Evolutionary conservation across 1,140 invertebrate species (phyloP), one percentile per base, ranked within the genome.

Genomic region (Ceratina calcarata): DNA sequence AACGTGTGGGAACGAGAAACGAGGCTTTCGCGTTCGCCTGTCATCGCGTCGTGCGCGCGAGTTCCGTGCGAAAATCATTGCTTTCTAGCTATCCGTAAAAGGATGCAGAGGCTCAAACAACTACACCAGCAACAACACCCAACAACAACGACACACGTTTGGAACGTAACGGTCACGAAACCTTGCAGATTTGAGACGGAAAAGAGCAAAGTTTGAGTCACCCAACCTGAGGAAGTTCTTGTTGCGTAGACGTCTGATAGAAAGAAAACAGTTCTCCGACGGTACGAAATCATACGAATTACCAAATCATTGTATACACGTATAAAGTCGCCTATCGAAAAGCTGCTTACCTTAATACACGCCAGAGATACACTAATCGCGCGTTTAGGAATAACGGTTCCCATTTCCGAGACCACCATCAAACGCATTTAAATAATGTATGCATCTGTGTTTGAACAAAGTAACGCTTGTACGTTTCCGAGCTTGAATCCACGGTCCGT

Each of bases 201-300:
- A 91, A 91, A 91, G 90, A 91, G 89, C 90, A 89, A 91, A 91
- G 89, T 91, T 91, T 90, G 89, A 91, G 78, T 89, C 89, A 78
- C 79, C 89, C 80, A 78, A 86, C 85, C 86, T 86, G 85, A 88
- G 83, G 87, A 89, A 78, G 77, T 90, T 90, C 86, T 90, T 87
- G 24, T 89, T 90, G 65, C 78, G 85, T 89, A 90, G 88, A 84
- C 87, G 84, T 85, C 88, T 90, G 78, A 86, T 89, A 86, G 89
- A 90, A 80, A 87, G 89, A 90, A 89, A 86, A 75, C 89, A 89
- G 81, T 91, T 91, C 87, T 91, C 89, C 67, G 85, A 91, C 76
- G 90, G 90, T 91, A 91, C 88, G 89, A 90, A 88, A 81, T 60
- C 57, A 84, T 86, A 70, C 75, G 81, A 81, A 84, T 78, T 70